Evolutionary conservation across 2,888 invertebrate genomes (phyloP).

Genomic region (Callyntrura guangdongensis): DNA sequence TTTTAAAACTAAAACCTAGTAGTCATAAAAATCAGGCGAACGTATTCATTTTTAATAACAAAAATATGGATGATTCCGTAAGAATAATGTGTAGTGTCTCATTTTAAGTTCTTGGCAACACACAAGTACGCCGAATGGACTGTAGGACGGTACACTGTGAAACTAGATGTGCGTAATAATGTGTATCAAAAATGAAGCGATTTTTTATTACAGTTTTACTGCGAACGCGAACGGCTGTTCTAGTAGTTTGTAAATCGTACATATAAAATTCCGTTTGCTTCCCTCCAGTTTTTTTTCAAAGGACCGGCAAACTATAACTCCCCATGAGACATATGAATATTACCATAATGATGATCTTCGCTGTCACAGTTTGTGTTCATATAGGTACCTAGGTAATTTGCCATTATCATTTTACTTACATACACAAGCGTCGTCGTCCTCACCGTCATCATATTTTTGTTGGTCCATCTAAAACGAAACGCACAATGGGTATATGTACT

Average conservation of each 20-base stretch:
- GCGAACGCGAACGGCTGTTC: slow-evolving; percentile 53
- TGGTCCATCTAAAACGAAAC: not conserved
- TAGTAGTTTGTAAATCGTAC: slow-evolving; percentile 63
- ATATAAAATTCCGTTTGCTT: slow-evolving; percentile 53
- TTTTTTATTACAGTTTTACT: slow-evolving; percentile 50
- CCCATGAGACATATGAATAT: slow-evolving; percentile 70
- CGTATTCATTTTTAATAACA: slow-evolving; percentile 26
- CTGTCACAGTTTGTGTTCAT: slow-evolving; percentile 39
- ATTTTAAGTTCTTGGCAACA: not conserved
- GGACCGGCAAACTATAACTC: slow-evolving; percentile 69
- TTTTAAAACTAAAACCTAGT: slow-evolving; percentile 34
- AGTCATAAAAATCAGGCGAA: not conserved
- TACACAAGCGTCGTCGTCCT: slow-evolving; percentile 27
- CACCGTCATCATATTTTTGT: slow-evolving; percentile 43
- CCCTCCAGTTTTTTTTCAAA: slow-evolving; percentile 69
- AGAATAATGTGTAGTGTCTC: not conserved
- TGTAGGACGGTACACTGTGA: not conserved
- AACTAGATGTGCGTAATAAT: not conserved
- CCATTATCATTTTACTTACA: slow-evolving; percentile 39
- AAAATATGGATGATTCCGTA: not conserved
- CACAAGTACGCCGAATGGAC: not conserved
- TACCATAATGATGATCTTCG: slow-evolving; percentile 59
- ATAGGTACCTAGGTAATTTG: slow-evolving; percentile 59
- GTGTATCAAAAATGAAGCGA: not conserved
- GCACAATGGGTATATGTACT: not conserved